phyloP scores from a whole-genome alignment of 2,888 invertebrate genomes.

The Drosophila prostipennis region DNA sequence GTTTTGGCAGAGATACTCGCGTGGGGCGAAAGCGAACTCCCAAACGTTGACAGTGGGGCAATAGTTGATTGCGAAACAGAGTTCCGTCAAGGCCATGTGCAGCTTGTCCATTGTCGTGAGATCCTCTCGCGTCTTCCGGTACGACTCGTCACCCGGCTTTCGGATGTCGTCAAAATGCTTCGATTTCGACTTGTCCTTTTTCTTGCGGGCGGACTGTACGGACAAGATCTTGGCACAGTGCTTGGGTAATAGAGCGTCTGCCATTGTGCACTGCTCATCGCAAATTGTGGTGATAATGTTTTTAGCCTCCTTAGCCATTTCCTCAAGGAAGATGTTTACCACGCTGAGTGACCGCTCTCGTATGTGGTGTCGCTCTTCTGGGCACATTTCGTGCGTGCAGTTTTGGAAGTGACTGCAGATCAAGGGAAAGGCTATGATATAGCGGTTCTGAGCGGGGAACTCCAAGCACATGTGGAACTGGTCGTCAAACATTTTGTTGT shows the following conservation, averaged over 20 bases:
- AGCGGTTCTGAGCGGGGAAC: constrained; percentile 99
- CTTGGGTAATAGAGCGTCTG: constrained; percentile 96
- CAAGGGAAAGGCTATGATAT: constrained; percentile 98
- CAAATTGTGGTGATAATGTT: constrained; percentile 99
- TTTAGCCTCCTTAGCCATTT: constrained; percentile 99
- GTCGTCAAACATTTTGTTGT: constrained; percentile 97
- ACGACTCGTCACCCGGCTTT: constrained; percentile 98
- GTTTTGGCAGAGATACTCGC: constrained; percentile 98
- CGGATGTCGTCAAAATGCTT: constrained; percentile 93
- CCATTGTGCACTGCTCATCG: constrained; percentile 98
- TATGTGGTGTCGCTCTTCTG: constrained; percentile 98
- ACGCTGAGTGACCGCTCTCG: constrained; percentile 97
- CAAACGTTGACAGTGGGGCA: constrained; percentile 98
- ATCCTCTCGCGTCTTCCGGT: constrained; percentile 97
- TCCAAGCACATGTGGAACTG: constrained; percentile 99
- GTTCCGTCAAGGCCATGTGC: constrained; percentile 98
- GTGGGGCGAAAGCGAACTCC: constrained; percentile 99
- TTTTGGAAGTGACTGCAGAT: constrained; percentile 99
- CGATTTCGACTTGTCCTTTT: constrained; percentile 94
- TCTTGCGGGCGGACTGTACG: constrained; percentile 94
- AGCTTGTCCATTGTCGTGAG: constrained; percentile 99
- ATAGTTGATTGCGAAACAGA: constrained; percentile 98
- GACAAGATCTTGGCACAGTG: constrained; percentile 97
- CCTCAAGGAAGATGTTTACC: constrained; percentile 98
- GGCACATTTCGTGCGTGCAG: constrained; percentile 98